phyloP scores from a whole-genome alignment of 1,140 invertebrate species.

The Laodelphax striatellus region DNA sequence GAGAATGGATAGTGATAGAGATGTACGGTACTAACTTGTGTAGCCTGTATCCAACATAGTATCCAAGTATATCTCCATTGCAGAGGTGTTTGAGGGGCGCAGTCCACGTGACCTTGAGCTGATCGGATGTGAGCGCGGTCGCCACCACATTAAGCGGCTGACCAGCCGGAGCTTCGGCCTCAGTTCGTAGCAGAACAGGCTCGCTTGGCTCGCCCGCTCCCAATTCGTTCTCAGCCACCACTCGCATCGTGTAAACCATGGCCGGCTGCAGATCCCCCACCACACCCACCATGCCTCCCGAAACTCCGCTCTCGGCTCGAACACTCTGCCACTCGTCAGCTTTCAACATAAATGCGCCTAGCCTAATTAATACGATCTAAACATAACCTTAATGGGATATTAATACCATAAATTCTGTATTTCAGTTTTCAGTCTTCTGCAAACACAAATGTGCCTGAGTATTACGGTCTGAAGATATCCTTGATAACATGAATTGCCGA shows the following conservation, averaged over 20 bases:
- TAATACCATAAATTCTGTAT: too few relatives aligned
- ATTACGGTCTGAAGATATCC: too few relatives aligned
- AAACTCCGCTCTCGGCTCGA: conserved; percentile 23
- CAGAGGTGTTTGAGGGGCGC: conserved; percentile 34
- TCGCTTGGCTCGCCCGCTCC: conserved; percentile 37
- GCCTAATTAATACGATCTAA: not conserved
- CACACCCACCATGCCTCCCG: conserved; percentile 22
- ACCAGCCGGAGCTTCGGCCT: conserved; percentile 42
- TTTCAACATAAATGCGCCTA: too few relatives aligned
- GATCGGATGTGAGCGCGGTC: conserved; percentile 34
- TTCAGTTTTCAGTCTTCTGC: too few relatives aligned
- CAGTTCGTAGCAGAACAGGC: conserved; percentile 31
- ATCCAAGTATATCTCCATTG: conserved; percentile 42
- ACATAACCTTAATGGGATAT: too few relatives aligned
- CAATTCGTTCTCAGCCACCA: conserved; percentile 38
- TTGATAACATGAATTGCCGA: too few relatives aligned
- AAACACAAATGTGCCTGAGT: too few relatives aligned
- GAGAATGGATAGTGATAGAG: too few relatives aligned
- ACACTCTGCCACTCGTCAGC: conserved; percentile 21
- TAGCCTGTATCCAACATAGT: conserved; percentile 40
- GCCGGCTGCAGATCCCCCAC: conserved; percentile 36
- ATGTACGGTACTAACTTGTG: conserved; percentile 18
- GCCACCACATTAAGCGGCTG: conserved; percentile 37
- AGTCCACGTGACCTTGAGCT: conserved; percentile 24
- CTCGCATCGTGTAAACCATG: conserved; percentile 37